Conservation (phyloP, 1,140 invertebrate species). For the Condylostylus longicornis region DNA sequence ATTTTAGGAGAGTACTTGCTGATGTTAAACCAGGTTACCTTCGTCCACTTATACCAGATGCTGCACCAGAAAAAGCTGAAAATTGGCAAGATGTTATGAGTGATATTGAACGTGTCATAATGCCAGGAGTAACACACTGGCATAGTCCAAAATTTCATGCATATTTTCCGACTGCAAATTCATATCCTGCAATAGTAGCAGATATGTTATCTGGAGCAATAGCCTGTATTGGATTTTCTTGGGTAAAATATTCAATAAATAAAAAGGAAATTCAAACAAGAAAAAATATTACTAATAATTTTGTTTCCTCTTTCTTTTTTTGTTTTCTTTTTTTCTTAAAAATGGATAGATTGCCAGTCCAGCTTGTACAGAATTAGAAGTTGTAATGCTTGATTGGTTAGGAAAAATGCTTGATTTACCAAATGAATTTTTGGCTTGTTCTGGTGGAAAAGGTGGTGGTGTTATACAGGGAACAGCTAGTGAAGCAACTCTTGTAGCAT, state of each 20-base stretch:
- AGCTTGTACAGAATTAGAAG: conserved; percentile 94
- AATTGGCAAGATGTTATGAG: conserved; percentile 78
- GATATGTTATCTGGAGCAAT: conserved; percentile 94
- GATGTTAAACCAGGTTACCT: conserved; percentile 73
- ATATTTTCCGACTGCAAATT: conserved; percentile 94
- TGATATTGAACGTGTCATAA: conserved; percentile 85
- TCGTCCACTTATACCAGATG: conserved; percentile 62
- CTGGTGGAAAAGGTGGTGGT: conserved; percentile 71
- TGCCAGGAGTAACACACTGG: conserved; percentile 97
- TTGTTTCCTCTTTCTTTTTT: not conserved
- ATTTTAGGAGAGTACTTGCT: conserved; percentile 60
- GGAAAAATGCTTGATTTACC: conserved; percentile 89
- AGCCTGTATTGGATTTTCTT: conserved; percentile 76
- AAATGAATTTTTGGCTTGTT: conserved; percentile 66
- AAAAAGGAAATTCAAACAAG: not conserved
- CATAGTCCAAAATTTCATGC: conserved; percentile 95
- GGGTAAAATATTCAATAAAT: conserved; percentile 40
- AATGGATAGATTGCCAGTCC: conserved; percentile 73
- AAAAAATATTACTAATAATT: not conserved
- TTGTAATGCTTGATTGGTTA: conserved; percentile 94
- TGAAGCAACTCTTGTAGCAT: conserved; percentile 70
- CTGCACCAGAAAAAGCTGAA: conserved; percentile 67
- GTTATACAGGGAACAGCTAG: conserved; percentile 87
- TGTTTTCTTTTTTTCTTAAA: conserved; percentile 5
- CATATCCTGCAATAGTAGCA: conserved; percentile 65